Evolutionary conservation across 92 coral and sea anemone genomes (phyloP), one percentile per base, ranked within the genome.

Genomic region (Palythoa caribaeorum): DNA sequence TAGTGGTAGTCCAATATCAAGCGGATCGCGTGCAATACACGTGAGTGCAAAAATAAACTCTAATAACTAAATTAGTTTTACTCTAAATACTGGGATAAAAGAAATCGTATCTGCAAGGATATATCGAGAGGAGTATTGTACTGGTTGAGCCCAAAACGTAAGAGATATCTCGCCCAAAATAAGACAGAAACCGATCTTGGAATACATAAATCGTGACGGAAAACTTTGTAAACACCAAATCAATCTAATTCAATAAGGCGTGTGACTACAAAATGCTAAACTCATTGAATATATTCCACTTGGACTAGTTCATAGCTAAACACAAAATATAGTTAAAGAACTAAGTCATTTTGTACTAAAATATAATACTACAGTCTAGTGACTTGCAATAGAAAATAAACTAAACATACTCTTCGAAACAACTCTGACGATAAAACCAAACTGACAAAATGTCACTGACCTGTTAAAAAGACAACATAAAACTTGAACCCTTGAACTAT

Each of bases 191-290:
- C 36, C 19, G 4, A 3, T 75, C 60, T 48, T 6, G 16, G 3
- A 19, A 75, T 75, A 50, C 60, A 48, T 75, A 13, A 44, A 75
- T 75, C 38, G 37, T 75, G 79, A 75, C 15, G 3, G 79, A 19
- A 14, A 75, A 16, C 57, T 75, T 75, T 75, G 79, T 75, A 44
- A 75, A 75, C 59, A 75, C 79, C 1, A 50, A 38, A 75, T 75
- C 57, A 59, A 74, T 74, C 57, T 74, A 74, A 74, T 40, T 74
- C 79, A 60, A 60, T 48, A 75, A 57, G 55, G 55, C 16, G 36
- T 59, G 55, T 40, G 78, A 70, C 74, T 70, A 70, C 74, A 70
- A 37, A 9, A 70, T 70, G 44, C 70, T 70, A 28, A 70, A 36
- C 44, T 28, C 35, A 28, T 36, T 70, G 74, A 70, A 37, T 5